Percentiles rank a stretch among this genome's conserved stretches.
Conservation (phyloP, 2,113 vertebrate genomes). For the Crotophaga sulcirostris region DNA sequence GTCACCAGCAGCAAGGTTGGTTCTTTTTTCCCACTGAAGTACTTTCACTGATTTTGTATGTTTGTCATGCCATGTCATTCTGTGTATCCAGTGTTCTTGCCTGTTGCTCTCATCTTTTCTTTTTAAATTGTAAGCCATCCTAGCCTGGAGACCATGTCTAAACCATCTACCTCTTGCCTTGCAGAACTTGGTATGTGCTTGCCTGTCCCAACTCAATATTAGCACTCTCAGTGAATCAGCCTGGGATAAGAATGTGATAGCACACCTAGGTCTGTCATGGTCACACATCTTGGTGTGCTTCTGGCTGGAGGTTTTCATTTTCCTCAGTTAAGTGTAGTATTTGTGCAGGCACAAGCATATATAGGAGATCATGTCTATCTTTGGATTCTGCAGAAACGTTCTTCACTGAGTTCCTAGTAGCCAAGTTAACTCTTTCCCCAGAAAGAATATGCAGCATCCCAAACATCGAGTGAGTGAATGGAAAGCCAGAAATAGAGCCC, state of each 20-base stretch:
- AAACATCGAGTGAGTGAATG: constrained; percentile 70
- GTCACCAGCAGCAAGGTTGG: neutral
- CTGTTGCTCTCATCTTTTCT: neutral
- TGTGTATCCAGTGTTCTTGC: neutral
- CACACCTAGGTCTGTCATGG: neutral
- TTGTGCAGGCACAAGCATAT: neutral
- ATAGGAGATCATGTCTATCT: constrained; percentile 45
- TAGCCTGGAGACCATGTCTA: neutral
- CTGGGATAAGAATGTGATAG: neutral
- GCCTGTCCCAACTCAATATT: neutral
- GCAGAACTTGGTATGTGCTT: neutral
- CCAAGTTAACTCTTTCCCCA: constrained; percentile 67
- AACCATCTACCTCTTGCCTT: neutral
- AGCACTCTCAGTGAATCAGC: neutral
- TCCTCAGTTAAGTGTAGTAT: neutral
- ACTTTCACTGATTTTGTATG: neutral
- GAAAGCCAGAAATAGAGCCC: constrained; percentile 90
- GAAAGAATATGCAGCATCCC: constrained; percentile 64
- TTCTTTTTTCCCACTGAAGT: neutral
- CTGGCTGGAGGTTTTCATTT: neutral
- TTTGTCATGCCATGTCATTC: neutral
- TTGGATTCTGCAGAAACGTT: constrained; percentile 60
- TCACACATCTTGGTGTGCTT: neutral
- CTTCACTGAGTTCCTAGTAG: constrained; percentile 37
- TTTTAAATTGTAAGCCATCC: neutral